Percentiles rank a stretch among this genome's conserved stretches.
Conservation (phyloP, 2,113 vertebrate genomes). For the Phaethornis superciliosus region DNA sequence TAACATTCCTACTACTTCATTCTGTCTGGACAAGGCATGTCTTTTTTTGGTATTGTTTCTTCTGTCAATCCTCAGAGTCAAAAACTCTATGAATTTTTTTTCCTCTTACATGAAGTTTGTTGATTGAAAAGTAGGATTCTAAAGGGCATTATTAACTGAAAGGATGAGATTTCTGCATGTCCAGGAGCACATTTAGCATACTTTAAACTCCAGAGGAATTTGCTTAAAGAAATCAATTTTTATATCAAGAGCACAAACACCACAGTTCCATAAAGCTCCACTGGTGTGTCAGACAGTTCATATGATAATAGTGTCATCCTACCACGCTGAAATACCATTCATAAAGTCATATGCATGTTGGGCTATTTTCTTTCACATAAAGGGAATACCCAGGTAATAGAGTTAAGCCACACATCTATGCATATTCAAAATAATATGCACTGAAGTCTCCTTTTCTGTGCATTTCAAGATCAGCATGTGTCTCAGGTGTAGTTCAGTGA, state of each 20-base stretch:
- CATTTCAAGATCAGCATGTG: neutral
- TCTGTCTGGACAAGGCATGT: neutral
- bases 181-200: neutral
- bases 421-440: neutral
- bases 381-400: neutral
- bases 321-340: neutral
- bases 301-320: neutral
- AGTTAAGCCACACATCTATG: neutral
- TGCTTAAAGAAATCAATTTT: neutral
- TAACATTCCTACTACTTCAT: neutral
- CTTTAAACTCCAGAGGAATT: neutral
- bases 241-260: neutral
- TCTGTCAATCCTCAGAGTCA: neutral
- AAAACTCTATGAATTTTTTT: neutral
- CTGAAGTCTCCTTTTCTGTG: neutral
- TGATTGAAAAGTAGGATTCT: neutral
- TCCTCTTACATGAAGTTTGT: neutral
- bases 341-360: neutral
- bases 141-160: neutral
- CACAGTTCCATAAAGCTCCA: neutral
- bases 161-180: neutral
- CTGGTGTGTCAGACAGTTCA: neutral
- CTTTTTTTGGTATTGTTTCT: neutral
- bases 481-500: neutral
- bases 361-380: neutral